Evolutionary conservation across 2,888 invertebrate genomes (phyloP).

Genomic region (Diarsia rubi): DNA sequence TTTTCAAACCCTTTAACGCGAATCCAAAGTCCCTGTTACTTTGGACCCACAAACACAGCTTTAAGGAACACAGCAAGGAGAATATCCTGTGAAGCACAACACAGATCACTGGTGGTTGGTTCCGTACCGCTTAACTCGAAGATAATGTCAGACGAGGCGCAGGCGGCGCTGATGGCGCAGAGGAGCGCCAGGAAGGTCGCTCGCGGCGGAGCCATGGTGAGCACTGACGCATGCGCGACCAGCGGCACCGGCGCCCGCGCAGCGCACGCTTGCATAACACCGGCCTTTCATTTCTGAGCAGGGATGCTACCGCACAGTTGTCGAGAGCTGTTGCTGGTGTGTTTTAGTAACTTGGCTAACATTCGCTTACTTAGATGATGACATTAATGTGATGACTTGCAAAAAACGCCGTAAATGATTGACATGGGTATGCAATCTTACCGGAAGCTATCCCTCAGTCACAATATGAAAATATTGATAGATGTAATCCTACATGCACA

Average conservation of each 20-base stretch:
- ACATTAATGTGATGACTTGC: conserved; percentile 4
- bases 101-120: conserved; percentile 36
- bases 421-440: not conserved
- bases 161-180: conserved; percentile 29
- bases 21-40: conserved; percentile 6
- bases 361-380: conserved; percentile 4
- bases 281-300: conserved; percentile 45
- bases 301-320: conserved; percentile 36
- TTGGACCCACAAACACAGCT: not conserved
- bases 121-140: conserved; percentile 70
- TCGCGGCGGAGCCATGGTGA: conserved; percentile 64
- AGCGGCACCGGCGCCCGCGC: conserved; percentile 17
- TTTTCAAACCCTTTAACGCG: not conserved
- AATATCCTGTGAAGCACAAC: conserved; percentile 17
- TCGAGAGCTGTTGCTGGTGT: not conserved
- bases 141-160: conserved; percentile 53
- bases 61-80: conserved; percentile 13
- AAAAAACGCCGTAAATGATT: not conserved
- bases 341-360: not conserved
- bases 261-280: conserved; percentile 44
- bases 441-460: not conserved
- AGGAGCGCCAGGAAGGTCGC: conserved; percentile 56
- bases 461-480: not conserved
- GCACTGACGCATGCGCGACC: conserved; percentile 42
- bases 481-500: not conserved